Evolutionary conservation across 2,797 vertebrate species (phyloP).

Genomic region (Parambassis ranga): DNA sequence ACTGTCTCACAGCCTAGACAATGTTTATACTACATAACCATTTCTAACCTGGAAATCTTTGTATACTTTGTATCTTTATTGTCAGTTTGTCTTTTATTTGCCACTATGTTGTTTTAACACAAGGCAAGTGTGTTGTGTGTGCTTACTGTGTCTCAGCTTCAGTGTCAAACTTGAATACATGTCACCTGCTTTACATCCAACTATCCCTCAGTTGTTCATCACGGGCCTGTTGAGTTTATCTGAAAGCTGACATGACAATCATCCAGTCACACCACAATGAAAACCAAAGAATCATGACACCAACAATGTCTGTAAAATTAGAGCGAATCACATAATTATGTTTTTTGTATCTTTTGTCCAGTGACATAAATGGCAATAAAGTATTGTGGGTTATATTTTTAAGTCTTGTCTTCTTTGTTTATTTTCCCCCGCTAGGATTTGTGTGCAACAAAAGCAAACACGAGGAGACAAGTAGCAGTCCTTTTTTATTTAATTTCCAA

Average conservation of each 20-base stretch:
- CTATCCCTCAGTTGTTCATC: too few species aligned
- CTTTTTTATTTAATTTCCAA: conserved; percentile 56
- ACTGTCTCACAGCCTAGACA: conserved; percentile 76
- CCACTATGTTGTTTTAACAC: conserved; percentile 74
- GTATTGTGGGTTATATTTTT: conserved; percentile 91
- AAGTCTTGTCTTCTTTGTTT: conserved; percentile 50
- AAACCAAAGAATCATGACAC: conserved; percentile 68
- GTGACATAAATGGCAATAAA: conserved; percentile 89
- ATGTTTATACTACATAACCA: conserved; percentile 83
- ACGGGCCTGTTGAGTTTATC: conserved; percentile 34
- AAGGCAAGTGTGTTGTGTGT: conserved; percentile 70
- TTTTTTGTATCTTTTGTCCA: conserved; percentile 82
- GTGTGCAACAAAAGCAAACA: conserved; percentile 13
- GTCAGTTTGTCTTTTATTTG: conserved; percentile 73
- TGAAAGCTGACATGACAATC: conserved; percentile 64
- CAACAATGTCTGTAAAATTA: conserved; percentile 65
- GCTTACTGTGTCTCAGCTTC: conserved; percentile 82
- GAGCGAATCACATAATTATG: conserved; percentile 66
- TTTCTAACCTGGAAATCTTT: conserved; percentile 76
- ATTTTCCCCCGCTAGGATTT: neutral
- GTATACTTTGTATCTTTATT: conserved; percentile 79
- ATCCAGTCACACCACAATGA: conserved; percentile 49
- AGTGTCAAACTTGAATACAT: conserved; percentile 83
- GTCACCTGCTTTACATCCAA: conserved; percentile 45
- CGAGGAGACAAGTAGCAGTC: conserved; percentile 22